A percentile compares a stretch with the other conserved stretches of the same genome.
phyloP scores from a whole-genome alignment of 2,113 vertebrate genomes.

The Gopherus evgoodei region DNA sequence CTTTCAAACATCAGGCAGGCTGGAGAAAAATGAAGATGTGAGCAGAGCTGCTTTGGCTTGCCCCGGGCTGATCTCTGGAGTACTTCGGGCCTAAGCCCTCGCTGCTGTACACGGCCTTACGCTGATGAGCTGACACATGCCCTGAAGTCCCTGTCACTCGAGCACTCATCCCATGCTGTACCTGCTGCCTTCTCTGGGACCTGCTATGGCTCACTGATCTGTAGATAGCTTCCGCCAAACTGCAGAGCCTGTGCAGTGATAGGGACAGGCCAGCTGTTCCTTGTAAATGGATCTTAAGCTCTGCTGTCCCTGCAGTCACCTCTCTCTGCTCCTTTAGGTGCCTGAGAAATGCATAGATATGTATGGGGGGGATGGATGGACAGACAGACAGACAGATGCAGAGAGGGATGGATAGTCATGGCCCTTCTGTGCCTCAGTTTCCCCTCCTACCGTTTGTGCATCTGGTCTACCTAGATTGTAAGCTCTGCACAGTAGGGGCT shows the following conservation, averaged over 20 bases:
- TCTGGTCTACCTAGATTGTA: neutral
- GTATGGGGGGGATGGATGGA: conserved; percentile 45
- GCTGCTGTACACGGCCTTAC: neutral
- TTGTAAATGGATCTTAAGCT: neutral
- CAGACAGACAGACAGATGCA: conserved; percentile 9
- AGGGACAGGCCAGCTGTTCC: neutral
- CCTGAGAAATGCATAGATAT: neutral
- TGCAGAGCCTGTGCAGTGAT: neutral
- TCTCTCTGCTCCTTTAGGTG: neutral
- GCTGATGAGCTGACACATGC: neutral
- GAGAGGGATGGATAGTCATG: neutral
- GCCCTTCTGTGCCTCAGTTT: neutral
- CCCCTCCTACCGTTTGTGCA: neutral
- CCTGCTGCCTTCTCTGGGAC: neutral
- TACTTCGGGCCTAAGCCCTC: neutral
- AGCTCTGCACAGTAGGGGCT: neutral
- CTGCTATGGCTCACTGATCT: neutral
- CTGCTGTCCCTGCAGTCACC: neutral
- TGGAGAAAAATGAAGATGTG: neutral
- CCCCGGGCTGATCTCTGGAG: neutral
- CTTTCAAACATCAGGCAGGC: neutral
- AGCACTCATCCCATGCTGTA: neutral
- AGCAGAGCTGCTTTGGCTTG: neutral
- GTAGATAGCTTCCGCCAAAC: neutral
- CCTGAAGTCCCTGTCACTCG: neutral